Evolutionary conservation across 2,888 invertebrate genomes (phyloP), one percentile per base, ranked within the genome.

Genomic region (Sinhomidia bicolor): DNA sequence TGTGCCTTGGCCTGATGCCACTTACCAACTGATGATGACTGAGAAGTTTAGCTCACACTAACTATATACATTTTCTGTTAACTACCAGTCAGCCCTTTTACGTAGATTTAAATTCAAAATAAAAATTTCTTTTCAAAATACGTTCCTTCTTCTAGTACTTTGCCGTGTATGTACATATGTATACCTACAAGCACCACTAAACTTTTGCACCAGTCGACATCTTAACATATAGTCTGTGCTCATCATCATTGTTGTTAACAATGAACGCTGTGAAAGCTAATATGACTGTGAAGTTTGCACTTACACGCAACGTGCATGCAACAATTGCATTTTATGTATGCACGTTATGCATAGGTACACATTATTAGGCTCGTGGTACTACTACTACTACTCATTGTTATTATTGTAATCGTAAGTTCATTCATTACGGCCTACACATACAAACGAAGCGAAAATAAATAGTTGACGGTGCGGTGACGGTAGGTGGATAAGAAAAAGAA

Each of bases 1-100:
- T 82, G 85, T 88, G 84, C 57, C 54, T 82, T 88, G 79, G 89
- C 83, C 83, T 68, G 60, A 41, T 89, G 89, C 89, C 83, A 90
- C 87, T 86, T 65, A 87, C 83, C 57, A 84, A 90, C 89, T 89
- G 90, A 84, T 74, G 79, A 84, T 81, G 47, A 81, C 36, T 62
- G 57, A 6, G 36, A 17, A 32, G 60, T 74, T 82, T 74, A 76
- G 29, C 23, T 14, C 17, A 23, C 47, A 81, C 44, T 87, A 87
- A 81, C 26, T 47, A 65, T 57, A 60, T 60, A n/a, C 23, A 60
- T 57, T 84, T 84, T 74, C 47, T 26, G 44, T 62, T 44, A 74
- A 57, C 36, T 57, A 76, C 60, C 57, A 68, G 83, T 57, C 57
- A 57, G 26, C 57, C 57, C 74, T 26, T 79, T 57, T 79, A 1